A percentile compares a stretch with the other conserved stretches of the same genome.
Conservation (phyloP, 2,113 vertebrate genomes). For the Lynx canadensis region DNA sequence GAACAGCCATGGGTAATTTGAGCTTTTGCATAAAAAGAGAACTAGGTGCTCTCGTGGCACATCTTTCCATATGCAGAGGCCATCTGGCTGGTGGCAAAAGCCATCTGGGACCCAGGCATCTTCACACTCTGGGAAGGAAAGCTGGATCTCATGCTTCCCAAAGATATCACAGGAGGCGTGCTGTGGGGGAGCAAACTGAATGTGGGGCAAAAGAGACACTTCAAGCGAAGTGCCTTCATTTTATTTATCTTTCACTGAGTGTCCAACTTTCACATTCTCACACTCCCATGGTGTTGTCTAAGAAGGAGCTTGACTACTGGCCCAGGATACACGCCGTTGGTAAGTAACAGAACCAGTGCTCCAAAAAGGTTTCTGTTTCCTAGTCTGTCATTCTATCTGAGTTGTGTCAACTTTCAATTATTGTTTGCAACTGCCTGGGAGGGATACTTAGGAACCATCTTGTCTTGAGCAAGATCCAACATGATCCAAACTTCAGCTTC, state of each 20-base stretch:
- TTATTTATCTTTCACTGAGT: not conserved
- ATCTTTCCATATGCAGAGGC: not conserved
- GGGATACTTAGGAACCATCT: not conserved
- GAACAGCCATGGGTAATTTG: not conserved
- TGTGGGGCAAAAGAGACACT: not conserved
- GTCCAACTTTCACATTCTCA: not conserved
- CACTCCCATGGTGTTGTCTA: too few species aligned
- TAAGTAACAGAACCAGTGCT: not conserved
- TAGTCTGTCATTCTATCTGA: not conserved
- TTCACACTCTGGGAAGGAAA: not conserved
- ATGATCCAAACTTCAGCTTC: not conserved
- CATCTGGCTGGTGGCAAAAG: not conserved
- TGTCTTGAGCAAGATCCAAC: not conserved
- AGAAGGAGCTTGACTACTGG: not conserved
- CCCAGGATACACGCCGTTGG: not conserved
- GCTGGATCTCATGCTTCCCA: not conserved
- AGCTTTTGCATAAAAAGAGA: not conserved
- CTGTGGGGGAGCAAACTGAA: not conserved
- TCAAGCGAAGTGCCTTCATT: not conserved
- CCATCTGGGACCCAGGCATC: not conserved
- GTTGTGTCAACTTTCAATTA: not conserved
- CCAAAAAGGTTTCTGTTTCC: not conserved
- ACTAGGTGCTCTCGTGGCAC: not conserved
- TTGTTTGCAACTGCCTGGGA: not conserved
- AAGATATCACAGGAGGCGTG: not conserved